Evolutionary conservation across 2,888 invertebrate species (phyloP).

Genomic region (Pseudolycoriella hygida): DNA sequence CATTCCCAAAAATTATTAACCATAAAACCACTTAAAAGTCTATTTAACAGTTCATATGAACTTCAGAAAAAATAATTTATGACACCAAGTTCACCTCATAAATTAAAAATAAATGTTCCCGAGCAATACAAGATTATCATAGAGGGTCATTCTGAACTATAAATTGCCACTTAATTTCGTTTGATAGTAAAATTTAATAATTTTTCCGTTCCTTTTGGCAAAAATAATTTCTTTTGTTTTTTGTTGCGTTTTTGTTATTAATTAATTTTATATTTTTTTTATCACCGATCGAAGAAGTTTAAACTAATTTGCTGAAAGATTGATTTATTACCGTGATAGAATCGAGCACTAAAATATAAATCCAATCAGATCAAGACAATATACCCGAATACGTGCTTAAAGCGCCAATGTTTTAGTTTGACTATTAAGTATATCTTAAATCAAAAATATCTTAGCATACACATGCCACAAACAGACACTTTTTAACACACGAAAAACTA

Average conservation of each 20-base stretch:
- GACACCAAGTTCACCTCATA: slow-evolving; percentile 13
- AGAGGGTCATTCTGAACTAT: background rate
- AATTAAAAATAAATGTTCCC: slow-evolving; percentile 8
- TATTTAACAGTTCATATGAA: background rate
- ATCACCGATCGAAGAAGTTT: background rate
- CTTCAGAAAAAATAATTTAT: slow-evolving; percentile 10
- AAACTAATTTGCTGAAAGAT: too few relatives aligned
- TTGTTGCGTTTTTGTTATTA: background rate
- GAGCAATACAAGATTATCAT: background rate
- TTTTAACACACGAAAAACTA: background rate
- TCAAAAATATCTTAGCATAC: slow-evolving; percentile 16
- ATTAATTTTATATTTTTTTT: background rate
- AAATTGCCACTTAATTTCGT: background rate
- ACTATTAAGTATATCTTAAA: slow-evolving; percentile 25
- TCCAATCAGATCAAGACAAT: slow-evolving; percentile 6
- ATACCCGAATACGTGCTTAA: slow-evolving; percentile 30
- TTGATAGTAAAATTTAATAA: too few relatives aligned
- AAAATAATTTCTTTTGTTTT: background rate
- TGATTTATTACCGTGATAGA: too few relatives aligned
- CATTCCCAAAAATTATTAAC: background rate
- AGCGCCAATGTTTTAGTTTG: slow-evolving; percentile 32
- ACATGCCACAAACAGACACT: background rate
- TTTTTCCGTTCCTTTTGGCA: background rate
- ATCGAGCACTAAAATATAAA: background rate
- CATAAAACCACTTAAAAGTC: background rate